Percentiles rank a stretch among this genome's conserved stretches.
These are phyloP conservation scores for Trachelus tabidus DNA, from an alignment of 2,888 invertebrate species.

Conservation along the genomic window DNA sequence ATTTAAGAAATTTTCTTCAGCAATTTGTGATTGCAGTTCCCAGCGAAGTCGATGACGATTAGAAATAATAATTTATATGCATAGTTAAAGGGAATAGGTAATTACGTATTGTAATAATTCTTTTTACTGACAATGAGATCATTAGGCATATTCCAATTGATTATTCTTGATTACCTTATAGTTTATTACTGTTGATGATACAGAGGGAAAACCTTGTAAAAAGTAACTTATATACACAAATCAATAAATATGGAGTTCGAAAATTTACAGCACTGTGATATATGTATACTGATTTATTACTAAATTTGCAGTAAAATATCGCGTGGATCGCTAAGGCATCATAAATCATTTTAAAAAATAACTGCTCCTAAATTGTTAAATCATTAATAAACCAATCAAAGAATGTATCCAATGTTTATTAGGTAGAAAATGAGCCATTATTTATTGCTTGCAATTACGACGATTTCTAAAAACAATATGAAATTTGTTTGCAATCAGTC, in stretches of 20 bases:
- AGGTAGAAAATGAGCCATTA: neutral
- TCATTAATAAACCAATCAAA: neutral
- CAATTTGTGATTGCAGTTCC: constrained; percentile 17
- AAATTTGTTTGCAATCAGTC: neutral
- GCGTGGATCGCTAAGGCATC: neutral
- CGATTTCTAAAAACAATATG: neutral
- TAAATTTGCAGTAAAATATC: neutral
- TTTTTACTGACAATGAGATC: constrained; percentile 13
- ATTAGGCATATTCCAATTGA: constrained; percentile 19
- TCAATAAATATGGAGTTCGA: constrained; percentile 4
- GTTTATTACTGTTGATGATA: constrained; percentile 14
- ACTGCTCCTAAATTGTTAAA: neutral
- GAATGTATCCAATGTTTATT: neutral
- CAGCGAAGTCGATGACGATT: neutral
- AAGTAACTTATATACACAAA: constrained; percentile 7
- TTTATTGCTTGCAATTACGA: neutral
- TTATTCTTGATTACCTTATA: constrained; percentile 11
- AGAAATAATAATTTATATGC: neutral
- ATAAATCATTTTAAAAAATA: neutral
- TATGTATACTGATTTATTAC: neutral
- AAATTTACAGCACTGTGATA: constrained; percentile 13
- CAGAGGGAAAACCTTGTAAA: neutral
- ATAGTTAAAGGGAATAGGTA: neutral
- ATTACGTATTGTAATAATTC: neutral
- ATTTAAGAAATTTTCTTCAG: constrained; percentile 20